Conservation (phyloP, 1,140 invertebrate species). For the Calosoma granatense region DNA sequence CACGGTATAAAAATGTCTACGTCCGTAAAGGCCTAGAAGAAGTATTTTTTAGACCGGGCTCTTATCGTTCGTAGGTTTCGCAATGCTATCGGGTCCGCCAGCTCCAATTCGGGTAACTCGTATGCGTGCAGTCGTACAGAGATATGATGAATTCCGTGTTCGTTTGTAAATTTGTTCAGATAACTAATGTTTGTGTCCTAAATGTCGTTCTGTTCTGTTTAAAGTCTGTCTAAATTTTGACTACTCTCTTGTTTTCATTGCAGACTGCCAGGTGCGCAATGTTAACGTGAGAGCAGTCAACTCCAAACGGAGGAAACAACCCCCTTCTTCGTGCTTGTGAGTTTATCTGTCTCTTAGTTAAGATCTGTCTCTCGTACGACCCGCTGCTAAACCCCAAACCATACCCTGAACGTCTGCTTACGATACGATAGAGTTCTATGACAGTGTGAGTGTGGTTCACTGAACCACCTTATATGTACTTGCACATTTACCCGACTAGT, state of each 20-base stretch:
- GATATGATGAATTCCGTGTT: conserved; percentile 1
- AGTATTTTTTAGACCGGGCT: no score
- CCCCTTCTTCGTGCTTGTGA: conserved; percentile 60
- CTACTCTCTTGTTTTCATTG: conserved; percentile 48
- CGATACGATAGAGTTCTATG: neutral
- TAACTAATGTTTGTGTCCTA: conserved; percentile 3
- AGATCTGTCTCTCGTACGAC: conserved; percentile 36
- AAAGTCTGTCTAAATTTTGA: conserved; percentile 26
- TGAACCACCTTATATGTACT: no score
- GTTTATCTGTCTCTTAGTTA: conserved; percentile 46
- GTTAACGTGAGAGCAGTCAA: conserved; percentile 64
- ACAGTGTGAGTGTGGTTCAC: neutral
- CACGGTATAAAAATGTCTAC: no score
- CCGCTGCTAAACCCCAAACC: neutral
- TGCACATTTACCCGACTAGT: no score
- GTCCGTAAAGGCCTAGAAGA: no score
- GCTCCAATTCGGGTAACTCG: no score
- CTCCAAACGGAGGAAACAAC: conserved; percentile 58
- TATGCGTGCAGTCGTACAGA: conserved; percentile 6
- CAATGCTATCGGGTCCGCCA: no score
- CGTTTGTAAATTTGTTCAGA: neutral
- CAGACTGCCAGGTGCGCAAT: conserved; percentile 65
- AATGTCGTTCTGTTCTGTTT: conserved; percentile 4
- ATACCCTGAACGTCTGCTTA: no score
- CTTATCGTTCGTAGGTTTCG: no score